Conservation (phyloP, 2,797 vertebrate species). For the Danio tinwini region DNA sequence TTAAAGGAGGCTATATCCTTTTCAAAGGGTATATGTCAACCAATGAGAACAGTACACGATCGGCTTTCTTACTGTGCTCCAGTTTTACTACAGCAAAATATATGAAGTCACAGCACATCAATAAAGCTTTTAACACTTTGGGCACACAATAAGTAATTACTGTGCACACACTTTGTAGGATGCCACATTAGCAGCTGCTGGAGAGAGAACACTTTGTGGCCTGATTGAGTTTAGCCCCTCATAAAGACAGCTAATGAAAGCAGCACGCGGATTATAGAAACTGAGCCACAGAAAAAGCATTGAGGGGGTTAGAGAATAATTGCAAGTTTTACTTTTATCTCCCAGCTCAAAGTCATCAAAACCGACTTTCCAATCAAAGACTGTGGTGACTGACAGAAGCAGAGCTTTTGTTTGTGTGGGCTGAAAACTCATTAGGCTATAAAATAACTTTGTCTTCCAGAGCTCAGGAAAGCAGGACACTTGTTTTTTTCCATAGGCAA, state of each 20-base stretch:
- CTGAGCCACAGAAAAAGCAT: constrained; percentile 36
- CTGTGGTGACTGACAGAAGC: constrained; percentile 76
- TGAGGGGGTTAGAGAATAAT: constrained; percentile 67
- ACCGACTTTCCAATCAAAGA: constrained; percentile 77
- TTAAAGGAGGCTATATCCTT: not conserved
- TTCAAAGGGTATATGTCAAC: not conserved
- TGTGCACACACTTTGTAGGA: constrained; percentile 43
- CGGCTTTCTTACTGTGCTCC: constrained; percentile 18
- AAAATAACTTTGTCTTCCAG: constrained; percentile 81
- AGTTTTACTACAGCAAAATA: constrained; percentile 38
- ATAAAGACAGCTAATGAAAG: constrained; percentile 61
- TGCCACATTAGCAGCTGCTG: constrained; percentile 55
- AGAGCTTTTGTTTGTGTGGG: constrained; percentile 72
- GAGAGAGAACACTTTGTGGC: constrained; percentile 40
- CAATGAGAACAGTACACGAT: not conserved
- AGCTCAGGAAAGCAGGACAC: constrained; percentile 77
- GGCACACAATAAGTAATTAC: constrained; percentile 53
- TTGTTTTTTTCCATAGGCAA: constrained; percentile 63
- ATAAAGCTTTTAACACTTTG: constrained; percentile 41
- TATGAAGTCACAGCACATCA: constrained; percentile 18
- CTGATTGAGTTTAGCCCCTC: constrained; percentile 65
- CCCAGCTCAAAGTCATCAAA: constrained; percentile 67
- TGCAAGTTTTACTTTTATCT: constrained; percentile 73
- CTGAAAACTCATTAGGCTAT: constrained; percentile 82
- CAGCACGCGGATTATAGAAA: constrained; percentile 62